These are phyloP conservation scores for Stichodactyla mertensii DNA, from an alignment of 64 coral and sea anemone genomes.

Conservation along the genomic window DNA sequence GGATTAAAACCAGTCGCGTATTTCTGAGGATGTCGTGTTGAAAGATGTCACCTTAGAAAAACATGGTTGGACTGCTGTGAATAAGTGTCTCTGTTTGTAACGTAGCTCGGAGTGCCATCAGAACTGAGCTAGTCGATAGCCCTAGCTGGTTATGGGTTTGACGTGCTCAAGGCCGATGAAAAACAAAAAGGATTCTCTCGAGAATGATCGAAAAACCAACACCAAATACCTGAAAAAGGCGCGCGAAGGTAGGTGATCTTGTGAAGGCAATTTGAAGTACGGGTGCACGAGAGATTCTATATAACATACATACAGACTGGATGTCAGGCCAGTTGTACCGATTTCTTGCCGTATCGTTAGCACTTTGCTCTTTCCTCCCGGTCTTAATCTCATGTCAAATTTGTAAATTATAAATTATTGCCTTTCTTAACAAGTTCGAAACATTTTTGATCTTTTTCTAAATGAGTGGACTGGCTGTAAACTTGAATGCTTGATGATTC, in stretches of 20 bases:
- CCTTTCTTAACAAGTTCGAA: not conserved
- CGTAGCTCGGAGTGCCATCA: not conserved
- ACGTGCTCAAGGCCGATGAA: not conserved
- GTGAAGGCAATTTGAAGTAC: not conserved
- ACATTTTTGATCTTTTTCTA: not conserved
- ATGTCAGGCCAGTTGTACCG: too few species aligned
- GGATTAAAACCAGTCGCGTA: conserved; percentile 1
- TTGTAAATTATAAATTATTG: conserved; percentile 2
- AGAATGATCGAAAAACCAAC: conserved; percentile 1
- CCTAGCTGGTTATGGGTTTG: not conserved
- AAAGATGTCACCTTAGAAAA: not conserved
- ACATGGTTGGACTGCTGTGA: not conserved
- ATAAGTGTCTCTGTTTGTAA: not conserved
- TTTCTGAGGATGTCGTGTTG: not conserved
- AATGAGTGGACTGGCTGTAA: not conserved
- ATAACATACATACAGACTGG: not conserved
- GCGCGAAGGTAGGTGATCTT: conserved; percentile 3
- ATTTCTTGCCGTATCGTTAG: not conserved
- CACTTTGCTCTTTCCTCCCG: not conserved
- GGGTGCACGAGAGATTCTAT: not conserved
- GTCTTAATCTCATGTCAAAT: not conserved
- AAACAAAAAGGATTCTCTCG: not conserved
- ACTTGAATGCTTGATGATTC: not conserved
- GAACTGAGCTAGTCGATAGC: not conserved
- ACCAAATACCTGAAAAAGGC: conserved; percentile 1